phyloP scores from a whole-genome alignment of 1,140 invertebrate genomes.

The Steinernema khuongi region DNA sequence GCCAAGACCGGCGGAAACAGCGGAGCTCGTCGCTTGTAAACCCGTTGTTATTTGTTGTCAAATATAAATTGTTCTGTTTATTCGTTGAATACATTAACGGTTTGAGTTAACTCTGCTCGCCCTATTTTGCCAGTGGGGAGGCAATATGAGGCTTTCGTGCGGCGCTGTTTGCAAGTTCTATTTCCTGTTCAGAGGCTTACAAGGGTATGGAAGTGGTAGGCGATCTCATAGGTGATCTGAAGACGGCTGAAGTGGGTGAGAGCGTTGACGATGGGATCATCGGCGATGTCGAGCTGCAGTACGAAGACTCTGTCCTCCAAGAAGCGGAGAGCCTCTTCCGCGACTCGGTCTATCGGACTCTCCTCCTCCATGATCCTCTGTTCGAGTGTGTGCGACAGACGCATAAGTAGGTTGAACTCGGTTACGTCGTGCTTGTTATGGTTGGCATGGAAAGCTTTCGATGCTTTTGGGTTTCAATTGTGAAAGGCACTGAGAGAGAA shows the following conservation, averaged over 20 bases:
- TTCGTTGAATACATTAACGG: not conserved
- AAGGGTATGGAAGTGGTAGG: not conserved
- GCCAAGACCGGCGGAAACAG: constrained; percentile 9
- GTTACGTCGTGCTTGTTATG: too few relatives aligned
- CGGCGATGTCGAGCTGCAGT: not conserved
- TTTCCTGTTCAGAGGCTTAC: too few relatives aligned
- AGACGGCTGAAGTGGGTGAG: not conserved
- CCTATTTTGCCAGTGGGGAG: not conserved
- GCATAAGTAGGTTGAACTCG: not conserved
- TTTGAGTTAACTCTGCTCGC: not conserved
- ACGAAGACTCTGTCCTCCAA: not conserved
- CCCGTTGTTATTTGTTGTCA: constrained; percentile 24
- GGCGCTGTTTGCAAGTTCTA: too few relatives aligned
- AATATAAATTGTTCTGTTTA: constrained; percentile 23
- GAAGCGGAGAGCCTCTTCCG: not conserved
- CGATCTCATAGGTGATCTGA: not conserved
- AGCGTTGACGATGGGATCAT: not conserved
- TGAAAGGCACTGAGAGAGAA: too few relatives aligned
- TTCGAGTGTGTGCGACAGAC: not conserved
- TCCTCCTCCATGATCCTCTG: not conserved
- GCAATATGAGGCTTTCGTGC: too few relatives aligned
- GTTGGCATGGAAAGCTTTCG: too few relatives aligned
- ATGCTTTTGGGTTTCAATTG: too few relatives aligned
- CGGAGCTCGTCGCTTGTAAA: constrained; percentile 18
- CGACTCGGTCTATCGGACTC: not conserved